These are phyloP conservation scores for Drosophila kambysellisi DNA, from an alignment of 2,888 invertebrate genomes.

Conservation along the genomic window DNA sequence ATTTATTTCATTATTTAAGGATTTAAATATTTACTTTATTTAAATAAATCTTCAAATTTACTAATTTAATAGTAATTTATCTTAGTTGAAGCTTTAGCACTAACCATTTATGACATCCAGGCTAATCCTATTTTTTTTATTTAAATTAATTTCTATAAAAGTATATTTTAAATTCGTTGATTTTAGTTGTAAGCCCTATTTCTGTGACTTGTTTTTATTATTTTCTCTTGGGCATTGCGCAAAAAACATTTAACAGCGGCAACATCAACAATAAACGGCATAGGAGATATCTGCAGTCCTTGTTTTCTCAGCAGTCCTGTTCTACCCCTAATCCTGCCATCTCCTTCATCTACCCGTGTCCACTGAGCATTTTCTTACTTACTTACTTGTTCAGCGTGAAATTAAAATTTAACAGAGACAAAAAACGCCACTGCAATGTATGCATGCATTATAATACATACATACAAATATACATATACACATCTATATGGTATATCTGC, in stretches of 20 bases:
- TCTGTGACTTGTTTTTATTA: constrained; percentile 16
- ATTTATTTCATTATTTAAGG: background rate
- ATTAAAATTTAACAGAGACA: constrained; percentile 80
- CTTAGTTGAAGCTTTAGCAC: background rate
- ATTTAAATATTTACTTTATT: background rate
- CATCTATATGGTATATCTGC: constrained; percentile 18
- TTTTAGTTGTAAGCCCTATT: background rate
- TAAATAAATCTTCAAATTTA: background rate
- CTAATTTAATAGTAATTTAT: background rate
- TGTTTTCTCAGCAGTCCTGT: constrained; percentile 8
- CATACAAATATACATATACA: constrained; percentile 15
- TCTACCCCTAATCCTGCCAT: background rate
- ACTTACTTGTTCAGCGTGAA: constrained; percentile 69
- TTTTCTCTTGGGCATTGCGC: constrained; percentile 44
- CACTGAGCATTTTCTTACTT: constrained; percentile 28
- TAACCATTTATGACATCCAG: background rate
- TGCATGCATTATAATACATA: constrained; percentile 43
- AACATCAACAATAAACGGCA: constrained; percentile 54
- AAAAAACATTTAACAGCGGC: constrained; percentile 69
- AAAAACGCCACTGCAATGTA: constrained; percentile 58
- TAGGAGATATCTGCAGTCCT: constrained; percentile 45
- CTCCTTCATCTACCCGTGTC: background rate
- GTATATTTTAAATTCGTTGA: constrained; percentile 15
- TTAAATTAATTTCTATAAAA: background rate
- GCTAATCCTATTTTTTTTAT: background rate